These are phyloP conservation scores for Trichechus manatus DNA, from an alignment of 2,113 vertebrate genomes.

Conservation along the genomic window DNA sequence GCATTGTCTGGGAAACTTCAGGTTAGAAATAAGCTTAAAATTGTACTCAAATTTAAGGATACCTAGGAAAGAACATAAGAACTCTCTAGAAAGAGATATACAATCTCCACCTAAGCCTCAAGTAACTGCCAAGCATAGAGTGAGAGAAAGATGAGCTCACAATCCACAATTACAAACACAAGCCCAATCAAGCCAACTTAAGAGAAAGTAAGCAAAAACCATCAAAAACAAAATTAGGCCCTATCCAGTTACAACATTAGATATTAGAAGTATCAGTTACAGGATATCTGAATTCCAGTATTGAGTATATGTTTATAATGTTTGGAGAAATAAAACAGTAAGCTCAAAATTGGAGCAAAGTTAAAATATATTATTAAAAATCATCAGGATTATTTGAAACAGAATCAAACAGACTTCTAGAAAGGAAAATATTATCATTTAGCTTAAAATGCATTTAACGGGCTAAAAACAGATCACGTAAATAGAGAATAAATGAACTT, in stretches of 20 bases:
- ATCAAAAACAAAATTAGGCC: slow-evolving; percentile 10
- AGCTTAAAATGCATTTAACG: too few relatives aligned
- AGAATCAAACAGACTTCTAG: background rate
- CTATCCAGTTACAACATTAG: background rate
- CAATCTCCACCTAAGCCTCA: background rate
- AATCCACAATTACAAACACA: background rate
- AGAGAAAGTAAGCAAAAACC: background rate
- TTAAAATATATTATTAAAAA: background rate
- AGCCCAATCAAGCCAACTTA: background rate
- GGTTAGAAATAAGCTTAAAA: slow-evolving; percentile 25
- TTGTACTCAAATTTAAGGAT: background rate
- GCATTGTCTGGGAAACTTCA: background rate
- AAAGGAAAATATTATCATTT: background rate
- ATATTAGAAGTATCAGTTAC: background rate
- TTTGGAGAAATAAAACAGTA: background rate
- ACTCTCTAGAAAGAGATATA: background rate
- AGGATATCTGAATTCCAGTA: background rate
- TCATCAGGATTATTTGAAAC: too few relatives aligned
- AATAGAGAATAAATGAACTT: background rate
- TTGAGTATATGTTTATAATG: background rate
- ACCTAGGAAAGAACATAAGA: background rate
- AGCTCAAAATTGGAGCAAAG: background rate
- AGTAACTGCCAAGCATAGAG: background rate
- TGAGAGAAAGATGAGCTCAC: slow-evolving; percentile 8
- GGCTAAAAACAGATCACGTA: background rate